These are phyloP conservation scores for Melanotaenia pygmaea DNA, from an alignment of 2,797 vertebrate genomes.

Conservation along the genomic window DNA sequence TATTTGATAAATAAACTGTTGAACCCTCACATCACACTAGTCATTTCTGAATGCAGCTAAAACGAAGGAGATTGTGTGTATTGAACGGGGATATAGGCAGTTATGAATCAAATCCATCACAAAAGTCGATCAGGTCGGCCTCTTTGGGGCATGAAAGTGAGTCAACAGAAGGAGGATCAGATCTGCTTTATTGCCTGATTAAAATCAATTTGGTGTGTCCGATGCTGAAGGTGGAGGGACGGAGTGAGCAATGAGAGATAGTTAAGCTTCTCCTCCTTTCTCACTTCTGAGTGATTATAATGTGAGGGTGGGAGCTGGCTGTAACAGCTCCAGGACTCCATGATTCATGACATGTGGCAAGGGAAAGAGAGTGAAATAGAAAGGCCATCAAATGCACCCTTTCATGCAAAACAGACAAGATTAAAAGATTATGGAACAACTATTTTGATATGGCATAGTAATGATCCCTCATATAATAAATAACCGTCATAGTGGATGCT, in stretches of 20 bases:
- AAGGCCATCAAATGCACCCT: constrained; percentile 62
- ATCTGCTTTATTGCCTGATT: constrained; percentile 75
- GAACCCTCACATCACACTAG: constrained; percentile 42
- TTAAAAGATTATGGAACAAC: constrained; percentile 38
- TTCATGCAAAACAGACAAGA: constrained; percentile 55
- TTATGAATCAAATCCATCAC: constrained; percentile 74
- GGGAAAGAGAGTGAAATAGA: constrained; percentile 4
- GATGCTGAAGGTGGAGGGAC: constrained; percentile 56
- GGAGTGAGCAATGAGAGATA: constrained; percentile 46
- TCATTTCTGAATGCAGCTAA: constrained; percentile 50
- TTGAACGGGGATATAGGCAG: constrained; percentile 56
- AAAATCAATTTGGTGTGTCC: constrained; percentile 78
- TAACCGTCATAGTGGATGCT: constrained; percentile 1
- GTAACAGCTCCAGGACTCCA: constrained; percentile 36
- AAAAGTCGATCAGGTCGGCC: constrained; percentile 65
- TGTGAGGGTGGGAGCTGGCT: constrained; percentile 9
- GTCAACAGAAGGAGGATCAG: constrained; percentile 68
- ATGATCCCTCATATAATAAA: constrained; percentile 35
- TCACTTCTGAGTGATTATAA: constrained; percentile 25
- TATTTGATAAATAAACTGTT: constrained; percentile 57
- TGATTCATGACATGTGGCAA: constrained; percentile 43
- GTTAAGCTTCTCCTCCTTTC: constrained; percentile 50
- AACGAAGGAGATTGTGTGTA: constrained; percentile 65
- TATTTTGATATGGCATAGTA: constrained; percentile 34
- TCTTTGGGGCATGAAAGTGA: constrained; percentile 73